Conservation (phyloP, 2,797 vertebrate genomes). For the Helicolenus hilgendorfi region DNA sequence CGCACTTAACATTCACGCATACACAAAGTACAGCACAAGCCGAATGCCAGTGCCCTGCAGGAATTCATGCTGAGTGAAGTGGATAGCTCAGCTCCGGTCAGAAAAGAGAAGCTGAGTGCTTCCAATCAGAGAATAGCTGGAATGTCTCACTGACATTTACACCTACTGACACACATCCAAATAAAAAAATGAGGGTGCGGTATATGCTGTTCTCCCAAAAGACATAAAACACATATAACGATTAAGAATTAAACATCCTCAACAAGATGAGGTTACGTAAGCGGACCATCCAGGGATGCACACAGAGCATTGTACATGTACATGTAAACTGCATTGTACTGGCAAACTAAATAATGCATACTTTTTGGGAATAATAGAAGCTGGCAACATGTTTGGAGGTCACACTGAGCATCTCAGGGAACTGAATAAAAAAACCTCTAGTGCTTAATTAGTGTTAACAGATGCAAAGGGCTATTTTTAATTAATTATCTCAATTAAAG, state of each 20-base stretch:
- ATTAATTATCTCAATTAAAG: constrained; percentile 63
- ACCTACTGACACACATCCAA: constrained; percentile 66
- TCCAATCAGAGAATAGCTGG: constrained; percentile 62
- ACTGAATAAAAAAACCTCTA: constrained; percentile 14
- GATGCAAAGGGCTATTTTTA: constrained; percentile 55
- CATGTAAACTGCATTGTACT: constrained; percentile 5
- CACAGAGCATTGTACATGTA: constrained; percentile 8
- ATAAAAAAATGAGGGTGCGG: constrained; percentile 27
- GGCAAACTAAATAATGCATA: constrained; percentile 51
- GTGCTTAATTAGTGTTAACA: constrained; percentile 52
- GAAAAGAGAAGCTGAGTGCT: constrained; percentile 60
- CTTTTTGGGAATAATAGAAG: constrained; percentile 24
- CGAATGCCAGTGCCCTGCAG: constrained; percentile 52
- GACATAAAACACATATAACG: background rate
- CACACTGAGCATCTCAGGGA: constrained; percentile 1
- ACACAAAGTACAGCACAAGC: constrained; percentile 24
- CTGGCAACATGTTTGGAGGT: constrained; percentile 30
- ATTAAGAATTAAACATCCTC: constrained; percentile 29
- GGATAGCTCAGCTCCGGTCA: constrained; percentile 60
- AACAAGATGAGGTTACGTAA: constrained; percentile 26
- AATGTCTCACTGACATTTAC: constrained; percentile 75
- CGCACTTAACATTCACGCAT: background rate
- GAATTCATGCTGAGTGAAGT: constrained; percentile 64
- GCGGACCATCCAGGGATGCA: background rate
- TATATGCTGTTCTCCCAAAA: constrained; percentile 33